Evolutionary conservation across 2,797 vertebrate genomes (phyloP).

Genomic region (Lophius americanus): DNA sequence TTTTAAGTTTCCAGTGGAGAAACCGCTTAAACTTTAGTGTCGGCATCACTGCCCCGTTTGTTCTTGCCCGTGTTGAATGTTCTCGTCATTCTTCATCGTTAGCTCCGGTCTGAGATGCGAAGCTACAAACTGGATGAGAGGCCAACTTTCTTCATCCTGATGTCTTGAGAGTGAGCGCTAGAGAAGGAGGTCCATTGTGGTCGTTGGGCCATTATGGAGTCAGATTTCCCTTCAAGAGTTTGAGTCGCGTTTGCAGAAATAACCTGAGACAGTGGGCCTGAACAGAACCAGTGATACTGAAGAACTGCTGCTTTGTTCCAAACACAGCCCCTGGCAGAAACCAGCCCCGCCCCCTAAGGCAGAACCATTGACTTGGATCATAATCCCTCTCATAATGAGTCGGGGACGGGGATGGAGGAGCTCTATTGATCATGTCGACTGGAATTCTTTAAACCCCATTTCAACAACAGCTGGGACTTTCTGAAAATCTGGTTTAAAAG

Average conservation of each 20-base stretch:
- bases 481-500: too few species aligned
- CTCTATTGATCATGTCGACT: too few species aligned
- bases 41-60: not conserved
- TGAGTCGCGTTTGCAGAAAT: constrained; percentile 70
- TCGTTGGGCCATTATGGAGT: constrained; percentile 50
- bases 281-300: constrained; percentile 54
- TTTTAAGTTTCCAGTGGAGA: not conserved
- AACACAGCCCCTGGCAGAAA: constrained; percentile 35
- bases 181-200: constrained; percentile 56
- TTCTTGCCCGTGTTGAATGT: not conserved
- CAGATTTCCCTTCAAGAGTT: constrained; percentile 53
- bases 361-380: constrained; percentile 45
- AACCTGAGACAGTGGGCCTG: constrained; percentile 63
- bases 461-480: too few species aligned
- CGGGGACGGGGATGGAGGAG: constrained; percentile 15
- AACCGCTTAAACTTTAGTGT: not conserved
- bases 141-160: constrained; percentile 44
- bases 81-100: too few species aligned
- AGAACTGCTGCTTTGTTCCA: constrained; percentile 67
- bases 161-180: constrained; percentile 41
- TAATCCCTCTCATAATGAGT: constrained; percentile 35
- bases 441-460: too few species aligned
- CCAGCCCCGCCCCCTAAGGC: constrained; percentile 38
- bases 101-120: constrained; percentile 10
- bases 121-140: constrained; percentile 33